Conservation (phyloP, 2,113 vertebrate genomes). For the Ciconia maguari region DNA sequence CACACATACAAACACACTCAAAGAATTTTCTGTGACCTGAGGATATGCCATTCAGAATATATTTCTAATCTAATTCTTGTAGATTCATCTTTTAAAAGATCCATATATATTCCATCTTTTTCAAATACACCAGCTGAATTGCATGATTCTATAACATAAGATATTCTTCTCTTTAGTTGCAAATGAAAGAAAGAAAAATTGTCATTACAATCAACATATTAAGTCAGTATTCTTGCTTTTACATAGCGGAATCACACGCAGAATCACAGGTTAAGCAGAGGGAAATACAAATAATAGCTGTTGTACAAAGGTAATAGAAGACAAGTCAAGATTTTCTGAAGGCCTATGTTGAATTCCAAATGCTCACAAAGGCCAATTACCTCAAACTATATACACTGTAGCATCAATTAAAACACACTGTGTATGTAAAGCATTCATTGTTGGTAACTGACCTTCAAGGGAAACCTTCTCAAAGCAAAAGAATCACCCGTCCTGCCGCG, state of each 20-base stretch:
- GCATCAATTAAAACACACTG: not conserved
- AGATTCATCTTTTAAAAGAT: not conserved
- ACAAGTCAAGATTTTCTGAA: not conserved
- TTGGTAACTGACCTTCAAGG: not conserved
- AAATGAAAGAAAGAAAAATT: not conserved
- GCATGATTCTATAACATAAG: not conserved
- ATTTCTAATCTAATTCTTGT: not conserved
- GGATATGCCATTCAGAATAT: not conserved
- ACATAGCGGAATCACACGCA: not conserved
- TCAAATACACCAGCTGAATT: not conserved
- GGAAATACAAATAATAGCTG: not conserved
- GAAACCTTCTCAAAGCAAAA: not conserved
- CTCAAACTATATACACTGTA: not conserved
- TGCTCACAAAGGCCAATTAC: not conserved
- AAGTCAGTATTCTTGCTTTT: not conserved
- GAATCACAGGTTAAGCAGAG: not conserved
- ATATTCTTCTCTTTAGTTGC: not conserved
- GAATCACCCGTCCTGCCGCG: not conserved
- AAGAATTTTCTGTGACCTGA: not conserved
- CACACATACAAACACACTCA: not conserved
- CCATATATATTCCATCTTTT: not conserved
- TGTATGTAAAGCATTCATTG: not conserved
- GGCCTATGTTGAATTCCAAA: not conserved
- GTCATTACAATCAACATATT: not conserved
- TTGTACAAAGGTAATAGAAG: not conserved